Evolutionary conservation across 2,797 vertebrate genomes (phyloP).

Genomic region (Limosa lapponica): DNA sequence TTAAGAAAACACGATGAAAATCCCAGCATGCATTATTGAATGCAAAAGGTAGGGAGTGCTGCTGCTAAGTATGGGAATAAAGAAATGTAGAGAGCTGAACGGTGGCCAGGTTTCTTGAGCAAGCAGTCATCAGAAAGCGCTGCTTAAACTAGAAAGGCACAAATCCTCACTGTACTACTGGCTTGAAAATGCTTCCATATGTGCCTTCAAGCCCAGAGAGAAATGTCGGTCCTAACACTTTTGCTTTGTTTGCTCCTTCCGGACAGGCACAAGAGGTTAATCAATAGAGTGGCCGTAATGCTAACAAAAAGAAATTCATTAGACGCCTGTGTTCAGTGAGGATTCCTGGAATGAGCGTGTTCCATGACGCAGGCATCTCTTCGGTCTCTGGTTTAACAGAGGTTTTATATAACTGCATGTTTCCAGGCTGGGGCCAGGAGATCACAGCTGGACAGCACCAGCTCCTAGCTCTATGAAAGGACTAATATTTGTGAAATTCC

Average conservation of each 20-base stretch:
- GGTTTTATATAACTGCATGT: slow-evolving; percentile 11
- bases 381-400: slow-evolving; percentile 14
- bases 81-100: not conserved
- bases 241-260: not conserved
- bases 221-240: not conserved
- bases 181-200: slow-evolving; percentile 39
- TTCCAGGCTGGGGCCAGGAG: not conserved
- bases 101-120: not conserved
- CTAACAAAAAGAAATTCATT: slow-evolving; percentile 8
- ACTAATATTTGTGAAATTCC: slow-evolving; percentile 40
- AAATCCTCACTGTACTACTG: not conserved
- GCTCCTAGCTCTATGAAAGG: slow-evolving; percentile 17
- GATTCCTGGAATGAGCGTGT: slow-evolving; percentile 15
- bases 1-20: not conserved
- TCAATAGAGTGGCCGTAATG: not conserved
- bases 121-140: not conserved
- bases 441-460: slow-evolving; percentile 56
- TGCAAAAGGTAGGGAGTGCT: not conserved
- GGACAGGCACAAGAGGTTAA: not conserved
- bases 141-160: not conserved
- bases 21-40: not conserved
- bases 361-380: slow-evolving; percentile 29
- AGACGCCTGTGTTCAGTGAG: not conserved
- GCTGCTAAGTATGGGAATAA: not conserved
- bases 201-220: not conserved